Percentiles rank a stretch among this genome's conserved stretches.
These are phyloP conservation scores for Gyrodactylus salaris DNA, from an alignment of 1,140 invertebrate genomes.

Conservation along the genomic window DNA sequence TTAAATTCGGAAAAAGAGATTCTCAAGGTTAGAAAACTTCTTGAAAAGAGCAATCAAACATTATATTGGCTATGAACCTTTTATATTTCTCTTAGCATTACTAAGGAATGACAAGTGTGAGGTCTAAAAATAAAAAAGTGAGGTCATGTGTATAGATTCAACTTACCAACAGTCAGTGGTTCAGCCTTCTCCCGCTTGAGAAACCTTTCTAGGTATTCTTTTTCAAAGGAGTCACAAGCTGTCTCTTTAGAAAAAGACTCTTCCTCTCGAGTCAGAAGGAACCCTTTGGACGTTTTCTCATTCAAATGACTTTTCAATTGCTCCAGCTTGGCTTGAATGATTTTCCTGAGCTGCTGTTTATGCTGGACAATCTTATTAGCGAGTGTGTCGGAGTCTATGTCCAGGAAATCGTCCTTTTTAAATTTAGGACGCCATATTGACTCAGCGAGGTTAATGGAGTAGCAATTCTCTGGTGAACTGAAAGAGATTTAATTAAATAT, in stretches of 20 bases:
- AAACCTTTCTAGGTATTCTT: neutral
- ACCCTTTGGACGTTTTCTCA: neutral
- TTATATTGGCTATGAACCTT: too few relatives aligned
- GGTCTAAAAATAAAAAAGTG: too few relatives aligned
- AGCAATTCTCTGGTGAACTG: neutral
- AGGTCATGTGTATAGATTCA: too few relatives aligned
- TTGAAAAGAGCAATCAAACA: too few relatives aligned
- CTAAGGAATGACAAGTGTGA: too few relatives aligned
- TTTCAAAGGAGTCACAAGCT: neutral
- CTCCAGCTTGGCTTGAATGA: neutral
- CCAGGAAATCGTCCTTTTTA: neutral
- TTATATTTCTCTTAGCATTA: too few relatives aligned
- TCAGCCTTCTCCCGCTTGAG: neutral
- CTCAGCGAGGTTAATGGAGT: neutral
- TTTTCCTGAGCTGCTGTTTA: neutral
- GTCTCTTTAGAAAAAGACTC: neutral
- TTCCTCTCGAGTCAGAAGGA: neutral
- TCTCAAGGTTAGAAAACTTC: too few relatives aligned
- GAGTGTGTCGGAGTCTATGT: neutral
- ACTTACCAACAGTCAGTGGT: too few relatives aligned
- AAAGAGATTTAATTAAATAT: neutral
- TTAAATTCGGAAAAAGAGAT: too few relatives aligned
- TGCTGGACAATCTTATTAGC: neutral
- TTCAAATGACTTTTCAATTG: neutral
- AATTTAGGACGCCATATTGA: neutral